Evolutionary conservation across 2,797 vertebrate genomes (phyloP).

Genomic region (Hemibagrus guttatus): DNA sequence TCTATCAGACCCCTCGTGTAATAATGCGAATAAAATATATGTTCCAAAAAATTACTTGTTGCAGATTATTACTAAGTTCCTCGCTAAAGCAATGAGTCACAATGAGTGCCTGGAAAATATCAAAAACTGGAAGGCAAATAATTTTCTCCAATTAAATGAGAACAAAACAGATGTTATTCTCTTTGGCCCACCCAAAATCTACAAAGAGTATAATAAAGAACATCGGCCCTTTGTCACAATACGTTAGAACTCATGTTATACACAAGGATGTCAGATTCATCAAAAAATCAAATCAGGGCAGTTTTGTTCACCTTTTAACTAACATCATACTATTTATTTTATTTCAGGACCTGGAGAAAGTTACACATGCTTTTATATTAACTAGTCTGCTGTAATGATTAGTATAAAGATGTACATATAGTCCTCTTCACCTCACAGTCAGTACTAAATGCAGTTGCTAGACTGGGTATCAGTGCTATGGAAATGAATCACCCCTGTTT

Average conservation of each 20-base stretch:
- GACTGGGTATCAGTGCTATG: not conserved
- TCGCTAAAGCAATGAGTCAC: not conserved
- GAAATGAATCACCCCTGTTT: not conserved
- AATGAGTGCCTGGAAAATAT: not conserved
- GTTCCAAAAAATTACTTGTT: not conserved
- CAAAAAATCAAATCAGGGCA: not conserved
- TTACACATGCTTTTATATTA: not conserved
- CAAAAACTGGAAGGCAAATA: not conserved
- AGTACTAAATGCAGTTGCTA: not conserved
- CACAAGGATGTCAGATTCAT: not conserved
- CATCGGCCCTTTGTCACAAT: not conserved
- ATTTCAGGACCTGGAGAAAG: not conserved
- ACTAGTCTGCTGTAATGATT: not conserved
- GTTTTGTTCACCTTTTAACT: not conserved
- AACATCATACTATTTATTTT: not conserved
- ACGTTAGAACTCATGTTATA: constrained; percentile 1
- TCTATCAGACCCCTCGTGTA: not conserved
- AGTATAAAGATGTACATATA: not conserved
- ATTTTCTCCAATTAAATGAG: not conserved
- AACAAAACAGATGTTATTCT: constrained; percentile 16
- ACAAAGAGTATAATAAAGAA: not conserved
- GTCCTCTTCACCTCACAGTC: not conserved
- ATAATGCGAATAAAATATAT: not conserved
- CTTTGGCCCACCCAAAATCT: constrained; percentile 6
- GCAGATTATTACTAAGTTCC: not conserved